These are phyloP conservation scores for Gymnoscelis rufifasciata DNA, from an alignment of 2,888 invertebrate genomes.

Conservation along the genomic window DNA sequence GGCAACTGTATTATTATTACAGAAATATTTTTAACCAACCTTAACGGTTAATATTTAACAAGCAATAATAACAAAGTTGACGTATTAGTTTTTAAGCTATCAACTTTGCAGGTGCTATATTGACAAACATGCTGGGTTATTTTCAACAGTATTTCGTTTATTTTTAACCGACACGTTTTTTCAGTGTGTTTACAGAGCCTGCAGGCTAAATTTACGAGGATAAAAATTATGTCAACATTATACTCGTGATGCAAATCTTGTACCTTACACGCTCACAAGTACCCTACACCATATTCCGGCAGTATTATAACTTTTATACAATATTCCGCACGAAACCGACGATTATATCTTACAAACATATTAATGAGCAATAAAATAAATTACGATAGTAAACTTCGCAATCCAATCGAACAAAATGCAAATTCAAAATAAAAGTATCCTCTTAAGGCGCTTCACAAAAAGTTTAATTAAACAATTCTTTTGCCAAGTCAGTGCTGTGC, in stretches of 20 bases:
- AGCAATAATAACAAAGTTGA: too few species aligned
- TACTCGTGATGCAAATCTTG: slow-evolving; percentile 21
- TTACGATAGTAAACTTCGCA: not conserved
- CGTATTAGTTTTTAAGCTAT: too few species aligned
- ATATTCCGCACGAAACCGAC: not conserved
- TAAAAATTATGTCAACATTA: slow-evolving; percentile 39
- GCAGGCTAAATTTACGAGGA: slow-evolving; percentile 45
- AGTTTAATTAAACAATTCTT: slow-evolving; percentile 29
- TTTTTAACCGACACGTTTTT: too few species aligned
- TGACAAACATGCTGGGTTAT: too few species aligned
- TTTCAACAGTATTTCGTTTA: too few species aligned
- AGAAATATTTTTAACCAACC: too few species aligned
- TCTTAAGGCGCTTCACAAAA: slow-evolving; percentile 16
- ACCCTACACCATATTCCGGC: too few species aligned
- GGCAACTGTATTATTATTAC: too few species aligned
- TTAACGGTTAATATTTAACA: too few species aligned
- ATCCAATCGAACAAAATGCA: slow-evolving; percentile 3
- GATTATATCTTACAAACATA: not conserved
- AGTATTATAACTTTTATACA: not conserved
- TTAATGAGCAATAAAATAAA: not conserved
- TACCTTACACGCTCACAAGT: slow-evolving; percentile 18
- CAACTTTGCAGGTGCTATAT: too few species aligned
- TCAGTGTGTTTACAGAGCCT: slow-evolving; percentile 49
- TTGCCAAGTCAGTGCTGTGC: slow-evolving; percentile 16
- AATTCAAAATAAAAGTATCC: slow-evolving; percentile 3